These are phyloP conservation scores for Sphecodes monilicornis DNA, from an alignment of 2,888 invertebrate genomes.

Conservation along the genomic window DNA sequence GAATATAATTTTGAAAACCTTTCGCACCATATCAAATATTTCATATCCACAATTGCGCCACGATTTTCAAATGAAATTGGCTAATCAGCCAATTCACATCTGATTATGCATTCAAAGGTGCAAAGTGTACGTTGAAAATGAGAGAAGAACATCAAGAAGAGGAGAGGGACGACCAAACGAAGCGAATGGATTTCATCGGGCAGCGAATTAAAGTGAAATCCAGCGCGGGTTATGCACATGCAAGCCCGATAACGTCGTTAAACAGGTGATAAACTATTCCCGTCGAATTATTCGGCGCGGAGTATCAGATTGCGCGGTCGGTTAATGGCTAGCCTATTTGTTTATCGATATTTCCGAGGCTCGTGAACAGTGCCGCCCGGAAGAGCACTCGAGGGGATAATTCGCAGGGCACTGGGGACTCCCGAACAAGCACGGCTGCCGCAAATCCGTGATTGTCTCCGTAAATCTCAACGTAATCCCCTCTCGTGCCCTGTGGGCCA, in stretches of 20 bases:
- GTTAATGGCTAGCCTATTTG: constrained; percentile 23
- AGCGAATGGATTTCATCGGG: not conserved
- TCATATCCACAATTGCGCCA: too few relatives aligned
- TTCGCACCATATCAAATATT: not conserved
- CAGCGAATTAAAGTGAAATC: not conserved
- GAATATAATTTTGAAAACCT: not conserved
- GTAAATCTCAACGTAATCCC: constrained; percentile 56
- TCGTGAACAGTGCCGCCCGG: not conserved
- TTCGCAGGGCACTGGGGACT: constrained; percentile 45
- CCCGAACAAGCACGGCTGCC: constrained; percentile 21
- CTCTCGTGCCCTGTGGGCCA: not conserved
- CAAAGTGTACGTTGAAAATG: not conserved
- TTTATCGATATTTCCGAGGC: constrained; percentile 38
- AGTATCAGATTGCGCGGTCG: constrained; percentile 9
- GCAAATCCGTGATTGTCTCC: constrained; percentile 60
- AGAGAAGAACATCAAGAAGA: not conserved
- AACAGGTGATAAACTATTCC: constrained; percentile 10
- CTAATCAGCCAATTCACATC: not conserved
- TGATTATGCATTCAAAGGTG: not conserved
- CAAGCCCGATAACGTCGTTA: not conserved
- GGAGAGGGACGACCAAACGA: not conserved
- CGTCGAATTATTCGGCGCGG: not conserved
- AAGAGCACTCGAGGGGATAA: constrained; percentile 44
- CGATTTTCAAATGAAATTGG: not conserved
- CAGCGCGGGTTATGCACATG: not conserved